phyloP scores from a whole-genome alignment of 2,113 vertebrate species.

The Crotophaga sulcirostris region DNA sequence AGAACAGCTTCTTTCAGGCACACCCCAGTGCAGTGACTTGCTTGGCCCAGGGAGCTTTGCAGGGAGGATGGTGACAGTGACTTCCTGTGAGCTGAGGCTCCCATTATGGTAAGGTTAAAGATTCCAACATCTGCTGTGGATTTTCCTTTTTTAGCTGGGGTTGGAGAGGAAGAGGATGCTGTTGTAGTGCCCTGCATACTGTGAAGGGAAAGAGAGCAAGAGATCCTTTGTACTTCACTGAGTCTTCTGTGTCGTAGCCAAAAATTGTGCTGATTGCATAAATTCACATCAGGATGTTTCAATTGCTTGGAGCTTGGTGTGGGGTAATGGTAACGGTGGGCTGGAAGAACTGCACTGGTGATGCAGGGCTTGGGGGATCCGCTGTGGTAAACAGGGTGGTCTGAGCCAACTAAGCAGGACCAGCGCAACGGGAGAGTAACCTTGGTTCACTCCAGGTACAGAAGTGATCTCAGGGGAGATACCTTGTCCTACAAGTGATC shows the following conservation, averaged over 20 bases:
- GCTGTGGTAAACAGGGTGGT: neutral
- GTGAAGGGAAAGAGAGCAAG: neutral
- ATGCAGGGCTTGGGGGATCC: neutral
- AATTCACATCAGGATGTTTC: neutral
- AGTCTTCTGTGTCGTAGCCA: neutral
- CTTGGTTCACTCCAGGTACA: rapidly evolving
- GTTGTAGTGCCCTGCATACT: neutral
- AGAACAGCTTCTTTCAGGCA: neutral
- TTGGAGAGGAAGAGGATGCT: neutral
- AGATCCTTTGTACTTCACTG: neutral
- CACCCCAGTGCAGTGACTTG: too few species aligned
- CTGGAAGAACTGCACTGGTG: neutral
- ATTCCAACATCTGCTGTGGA: neutral
- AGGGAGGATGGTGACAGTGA: neutral
- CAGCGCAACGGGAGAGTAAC: neutral
- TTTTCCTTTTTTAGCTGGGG: neutral
- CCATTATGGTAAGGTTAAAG: rapidly evolving
- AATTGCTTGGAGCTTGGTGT: neutral
- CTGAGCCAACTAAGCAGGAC: rapidly evolving
- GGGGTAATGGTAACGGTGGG: neutral
- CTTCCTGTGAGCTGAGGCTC: neutral
- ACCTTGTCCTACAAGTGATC: neutral
- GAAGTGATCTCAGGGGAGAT: neutral
- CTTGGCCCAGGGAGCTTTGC: neutral
- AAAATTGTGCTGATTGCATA: neutral